phyloP scores from a whole-genome alignment of 1,140 invertebrate genomes.

The Microplitis demolitor region DNA sequence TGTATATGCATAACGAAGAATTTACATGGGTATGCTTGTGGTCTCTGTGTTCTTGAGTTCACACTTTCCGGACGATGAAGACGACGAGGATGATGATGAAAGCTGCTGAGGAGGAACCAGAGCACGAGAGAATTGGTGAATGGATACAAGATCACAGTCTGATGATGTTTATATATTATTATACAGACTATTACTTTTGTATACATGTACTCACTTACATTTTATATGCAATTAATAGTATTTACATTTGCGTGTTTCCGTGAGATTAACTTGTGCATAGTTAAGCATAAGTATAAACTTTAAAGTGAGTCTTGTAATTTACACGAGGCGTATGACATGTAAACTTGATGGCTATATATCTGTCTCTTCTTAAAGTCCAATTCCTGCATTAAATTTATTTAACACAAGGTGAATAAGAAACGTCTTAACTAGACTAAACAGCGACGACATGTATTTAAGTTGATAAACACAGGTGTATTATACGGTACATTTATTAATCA shows the following conservation, averaged over 20 bases:
- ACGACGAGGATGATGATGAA: too few species aligned
- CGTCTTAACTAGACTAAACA: too few species aligned
- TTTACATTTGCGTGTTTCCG: background rate
- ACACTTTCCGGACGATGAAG: background rate
- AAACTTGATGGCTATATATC: too few species aligned
- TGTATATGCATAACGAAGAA: background rate
- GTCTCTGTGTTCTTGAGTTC: background rate
- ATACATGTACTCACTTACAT: background rate
- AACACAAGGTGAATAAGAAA: too few species aligned
- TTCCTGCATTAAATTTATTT: too few species aligned
- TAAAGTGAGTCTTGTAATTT: too few species aligned
- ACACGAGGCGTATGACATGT: too few species aligned
- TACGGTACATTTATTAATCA: constrained; percentile 36
- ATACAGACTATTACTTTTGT: background rate
- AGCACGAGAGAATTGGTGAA: background rate
- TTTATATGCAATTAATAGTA: background rate
- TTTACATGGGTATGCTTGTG: background rate
- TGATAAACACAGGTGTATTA: background rate
- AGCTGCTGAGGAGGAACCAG: background rate
- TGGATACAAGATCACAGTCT: too few species aligned
- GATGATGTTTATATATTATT: background rate
- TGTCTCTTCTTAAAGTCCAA: too few species aligned
- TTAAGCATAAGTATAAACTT: too few species aligned
- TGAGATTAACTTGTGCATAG: background rate
- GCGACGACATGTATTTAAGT: background rate